Evolutionary conservation across 2,797 vertebrate genomes (phyloP), one percentile per base, ranked within the genome.

Genomic region (Xenopus petersii): DNA sequence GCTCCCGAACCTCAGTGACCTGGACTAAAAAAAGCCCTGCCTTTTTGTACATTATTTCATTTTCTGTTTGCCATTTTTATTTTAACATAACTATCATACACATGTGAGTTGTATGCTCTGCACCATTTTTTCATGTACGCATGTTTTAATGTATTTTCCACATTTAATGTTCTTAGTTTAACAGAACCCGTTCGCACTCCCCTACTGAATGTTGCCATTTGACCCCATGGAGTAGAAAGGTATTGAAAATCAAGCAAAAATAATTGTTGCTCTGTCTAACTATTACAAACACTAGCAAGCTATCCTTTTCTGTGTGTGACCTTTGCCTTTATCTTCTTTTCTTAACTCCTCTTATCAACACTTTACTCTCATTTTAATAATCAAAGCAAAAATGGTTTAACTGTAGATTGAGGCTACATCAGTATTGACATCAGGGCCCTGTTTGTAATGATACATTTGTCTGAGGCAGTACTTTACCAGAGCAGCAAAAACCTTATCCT

Each of bases 221-320:
- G 92, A 92, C 95, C 85, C 95, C 95, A 81, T 96, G 97, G 96
- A 98, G 94, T 94, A 95, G 94, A 98, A 98, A 99, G 96, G 97
- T 98, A 98, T 89, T 93, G 89, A 84, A 91, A 84, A 84, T 83
- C 83, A 83, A 86, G 84, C 82, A 82, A 83, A 42, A 67, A 46
- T 55, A 47, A 15, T 10, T 73, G 70, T 69, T 12, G 42, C 83
- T 85, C 79, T 81, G 73, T 88, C 82, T 82, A 61, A 83, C 80
- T 77, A 80, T 82, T 1, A 81, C 79, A 82, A 74, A 77, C 26
- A 30, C 26, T 30, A 81, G 85, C 82, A 60, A 66, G 71, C 83
- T 84, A 71, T 82, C 77, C 80, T 71, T 83, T 79, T 81, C 54
- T 33, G 12, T 69, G 49, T 6, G 21, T 67, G 21, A 21, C 10